phyloP scores from a whole-genome alignment of 2,888 invertebrate species.

The Brachynemurus nebulosus region DNA sequence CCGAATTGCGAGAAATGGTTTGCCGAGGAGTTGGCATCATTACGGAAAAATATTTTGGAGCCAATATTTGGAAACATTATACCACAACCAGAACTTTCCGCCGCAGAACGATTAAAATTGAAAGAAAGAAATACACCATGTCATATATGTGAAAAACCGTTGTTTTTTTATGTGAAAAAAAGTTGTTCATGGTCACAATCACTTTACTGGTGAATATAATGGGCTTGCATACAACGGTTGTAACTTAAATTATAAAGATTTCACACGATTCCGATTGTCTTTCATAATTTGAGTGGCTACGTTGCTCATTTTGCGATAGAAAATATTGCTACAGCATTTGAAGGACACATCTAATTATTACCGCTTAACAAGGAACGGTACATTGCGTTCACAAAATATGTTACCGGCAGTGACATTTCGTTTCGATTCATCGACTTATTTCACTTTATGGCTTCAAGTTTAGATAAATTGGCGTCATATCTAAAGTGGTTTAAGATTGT shows the following conservation, averaged over 20 bases:
- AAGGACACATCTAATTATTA: slow-evolving; percentile 19
- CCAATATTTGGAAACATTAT: slow-evolving; percentile 13
- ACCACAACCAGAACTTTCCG: slow-evolving; percentile 12
- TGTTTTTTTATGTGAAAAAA: slow-evolving; percentile 15
- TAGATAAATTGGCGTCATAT: slow-evolving; percentile 21
- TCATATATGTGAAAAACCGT: slow-evolving; percentile 18
- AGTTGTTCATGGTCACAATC: slow-evolving; percentile 22
- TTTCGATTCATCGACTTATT: slow-evolving; percentile 21
- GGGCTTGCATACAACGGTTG: slow-evolving; percentile 22
- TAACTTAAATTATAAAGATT: slow-evolving; percentile 23
- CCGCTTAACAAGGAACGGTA: slow-evolving; percentile 25
- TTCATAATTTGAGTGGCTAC: slow-evolving; percentile 24
- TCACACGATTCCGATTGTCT: slow-evolving; percentile 22
- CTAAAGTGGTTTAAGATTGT: too few relatives aligned
- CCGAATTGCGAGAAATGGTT: slow-evolving; percentile 19
- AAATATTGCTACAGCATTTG: slow-evolving; percentile 16
- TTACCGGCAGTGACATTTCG: slow-evolving; percentile 11
- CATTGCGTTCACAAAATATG: slow-evolving; percentile 21
- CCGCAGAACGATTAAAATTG: background rate
- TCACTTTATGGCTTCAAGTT: slow-evolving; percentile 22
- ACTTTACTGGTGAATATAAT: slow-evolving; percentile 21
- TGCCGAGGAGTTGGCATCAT: slow-evolving; percentile 13
- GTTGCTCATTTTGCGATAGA: slow-evolving; percentile 23
- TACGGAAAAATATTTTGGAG: slow-evolving; percentile 13
- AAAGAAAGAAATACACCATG: slow-evolving; percentile 12